Evolutionary conservation across 2,113 vertebrate species (phyloP).

Genomic region (Psilopsiagon aymara): DNA sequence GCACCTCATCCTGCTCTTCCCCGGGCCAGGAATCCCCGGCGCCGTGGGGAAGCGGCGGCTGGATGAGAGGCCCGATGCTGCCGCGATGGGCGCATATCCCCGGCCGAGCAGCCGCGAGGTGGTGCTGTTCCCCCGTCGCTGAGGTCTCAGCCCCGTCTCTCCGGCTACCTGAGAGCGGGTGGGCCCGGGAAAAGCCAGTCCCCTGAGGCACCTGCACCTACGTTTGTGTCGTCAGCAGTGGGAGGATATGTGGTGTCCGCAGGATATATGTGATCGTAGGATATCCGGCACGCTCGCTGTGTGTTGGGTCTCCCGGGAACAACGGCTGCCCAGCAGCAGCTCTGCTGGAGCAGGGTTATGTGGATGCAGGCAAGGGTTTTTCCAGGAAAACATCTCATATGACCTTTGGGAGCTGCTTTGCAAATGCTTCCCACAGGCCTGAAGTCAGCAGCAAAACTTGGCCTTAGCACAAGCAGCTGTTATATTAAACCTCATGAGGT

Average conservation of each 20-base stretch:
- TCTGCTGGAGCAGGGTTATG: not conserved
- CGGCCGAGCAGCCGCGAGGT: not conserved
- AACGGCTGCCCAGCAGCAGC: not conserved
- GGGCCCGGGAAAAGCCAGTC: not conserved
- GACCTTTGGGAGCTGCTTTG: not conserved
- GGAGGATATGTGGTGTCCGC: not conserved
- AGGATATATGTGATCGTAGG: not conserved
- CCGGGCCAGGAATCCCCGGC: not conserved
- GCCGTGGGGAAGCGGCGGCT: not conserved
- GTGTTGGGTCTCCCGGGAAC: not conserved
- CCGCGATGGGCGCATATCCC: not conserved
- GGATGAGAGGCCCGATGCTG: not conserved
- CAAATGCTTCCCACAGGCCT: not conserved
- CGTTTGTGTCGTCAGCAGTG: too few relatives aligned
- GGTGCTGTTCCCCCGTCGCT: not conserved
- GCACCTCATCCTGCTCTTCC: not conserved
- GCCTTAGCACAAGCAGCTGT: not conserved
- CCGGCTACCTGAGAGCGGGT: not conserved
- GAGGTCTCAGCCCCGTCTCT: not conserved
- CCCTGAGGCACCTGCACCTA: fast-evolving
- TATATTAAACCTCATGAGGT: not conserved
- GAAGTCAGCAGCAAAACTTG: not conserved
- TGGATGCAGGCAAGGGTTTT: not conserved
- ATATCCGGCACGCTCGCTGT: fast-evolving
- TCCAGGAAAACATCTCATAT: not conserved